Evolutionary conservation across 2,888 invertebrate species (phyloP).

Genomic region (Drosophila putrida): DNA sequence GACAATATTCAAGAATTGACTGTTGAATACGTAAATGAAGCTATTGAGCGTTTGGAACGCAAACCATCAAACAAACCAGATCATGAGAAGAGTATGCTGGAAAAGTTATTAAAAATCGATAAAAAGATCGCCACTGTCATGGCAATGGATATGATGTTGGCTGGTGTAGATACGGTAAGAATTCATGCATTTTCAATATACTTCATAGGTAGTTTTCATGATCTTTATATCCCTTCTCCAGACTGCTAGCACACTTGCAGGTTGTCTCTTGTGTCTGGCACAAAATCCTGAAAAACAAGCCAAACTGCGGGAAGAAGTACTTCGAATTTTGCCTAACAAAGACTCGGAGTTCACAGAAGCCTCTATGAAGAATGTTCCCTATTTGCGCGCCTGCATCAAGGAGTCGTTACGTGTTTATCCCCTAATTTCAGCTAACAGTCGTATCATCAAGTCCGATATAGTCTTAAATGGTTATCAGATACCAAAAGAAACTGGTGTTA

Average conservation of each 20-base stretch:
- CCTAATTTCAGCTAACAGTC: constrained; percentile 69
- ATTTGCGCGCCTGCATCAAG: constrained; percentile 91
- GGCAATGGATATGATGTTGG: constrained; percentile 90
- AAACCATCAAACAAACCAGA: constrained; percentile 46
- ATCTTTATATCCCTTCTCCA: constrained; percentile 27
- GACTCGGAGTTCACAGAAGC: constrained; percentile 85
- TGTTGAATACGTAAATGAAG: constrained; percentile 81
- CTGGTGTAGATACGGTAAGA: constrained; percentile 90
- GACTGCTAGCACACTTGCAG: constrained; percentile 77
- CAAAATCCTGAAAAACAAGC: constrained; percentile 88
- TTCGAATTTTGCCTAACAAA: constrained; percentile 84
- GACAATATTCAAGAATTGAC: constrained; percentile 75
- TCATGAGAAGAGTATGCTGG: constrained; percentile 87
- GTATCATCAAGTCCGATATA: constrained; percentile 85
- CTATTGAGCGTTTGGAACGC: constrained; percentile 72
- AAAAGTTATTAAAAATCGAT: constrained; percentile 88
- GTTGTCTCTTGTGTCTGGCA: constrained; percentile 86
- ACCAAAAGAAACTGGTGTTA: not conserved
- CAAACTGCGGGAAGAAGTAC: constrained; percentile 88
- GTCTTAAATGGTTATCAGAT: not conserved
- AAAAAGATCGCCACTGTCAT: constrained; percentile 88
- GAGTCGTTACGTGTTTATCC: constrained; percentile 89
- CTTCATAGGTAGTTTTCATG: not conserved
- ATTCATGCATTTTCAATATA: too few relatives aligned
- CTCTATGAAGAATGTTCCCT: constrained; percentile 86